These are phyloP conservation scores for Enteromius argenteus DNA, from an alignment of 2,797 vertebrate species.

Conservation along the genomic window DNA sequence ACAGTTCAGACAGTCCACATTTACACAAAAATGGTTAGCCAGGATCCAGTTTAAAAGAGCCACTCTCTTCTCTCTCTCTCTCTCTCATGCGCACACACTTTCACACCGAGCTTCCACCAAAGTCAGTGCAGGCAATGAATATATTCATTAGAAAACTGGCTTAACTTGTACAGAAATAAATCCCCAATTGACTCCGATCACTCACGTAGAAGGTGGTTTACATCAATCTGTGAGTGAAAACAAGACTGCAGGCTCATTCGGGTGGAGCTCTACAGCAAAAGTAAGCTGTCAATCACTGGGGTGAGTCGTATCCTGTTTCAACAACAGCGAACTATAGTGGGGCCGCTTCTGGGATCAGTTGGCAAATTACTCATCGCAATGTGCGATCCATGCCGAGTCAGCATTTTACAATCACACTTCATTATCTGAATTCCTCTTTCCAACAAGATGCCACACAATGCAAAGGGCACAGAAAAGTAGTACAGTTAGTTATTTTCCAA, in stretches of 20 bases:
- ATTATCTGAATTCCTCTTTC: slow-evolving; percentile 46
- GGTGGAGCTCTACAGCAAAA: slow-evolving; percentile 18
- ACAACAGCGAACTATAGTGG: slow-evolving; percentile 13
- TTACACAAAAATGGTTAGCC: slow-evolving; percentile 27
- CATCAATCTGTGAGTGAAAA: slow-evolving; percentile 26
- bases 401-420: slow-evolving; percentile 36
- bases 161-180: slow-evolving; percentile 40
- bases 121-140: slow-evolving; percentile 54
- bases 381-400: slow-evolving; percentile 16
- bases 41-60: background rate
- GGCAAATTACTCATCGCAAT: slow-evolving; percentile 31
- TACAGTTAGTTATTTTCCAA: slow-evolving; percentile 68
- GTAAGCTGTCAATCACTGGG: slow-evolving; percentile 30
- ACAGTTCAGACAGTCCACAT: slow-evolving; percentile 29
- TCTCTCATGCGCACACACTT: background rate
- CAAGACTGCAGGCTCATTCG: slow-evolving; percentile 17
- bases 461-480: slow-evolving; percentile 75
- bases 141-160: slow-evolving; percentile 41
- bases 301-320: slow-evolving; percentile 27
- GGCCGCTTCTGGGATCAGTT: slow-evolving; percentile 30
- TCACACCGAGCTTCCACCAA: slow-evolving; percentile 28
- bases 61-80: slow-evolving; percentile 8
- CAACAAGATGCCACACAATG: slow-evolving; percentile 68
- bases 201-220: background rate
- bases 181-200: background rate